A percentile compares a stretch with the other conserved stretches of the same genome.
Conservation (phyloP, 2,888 invertebrate genomes). For the Isoperla grammatica region DNA sequence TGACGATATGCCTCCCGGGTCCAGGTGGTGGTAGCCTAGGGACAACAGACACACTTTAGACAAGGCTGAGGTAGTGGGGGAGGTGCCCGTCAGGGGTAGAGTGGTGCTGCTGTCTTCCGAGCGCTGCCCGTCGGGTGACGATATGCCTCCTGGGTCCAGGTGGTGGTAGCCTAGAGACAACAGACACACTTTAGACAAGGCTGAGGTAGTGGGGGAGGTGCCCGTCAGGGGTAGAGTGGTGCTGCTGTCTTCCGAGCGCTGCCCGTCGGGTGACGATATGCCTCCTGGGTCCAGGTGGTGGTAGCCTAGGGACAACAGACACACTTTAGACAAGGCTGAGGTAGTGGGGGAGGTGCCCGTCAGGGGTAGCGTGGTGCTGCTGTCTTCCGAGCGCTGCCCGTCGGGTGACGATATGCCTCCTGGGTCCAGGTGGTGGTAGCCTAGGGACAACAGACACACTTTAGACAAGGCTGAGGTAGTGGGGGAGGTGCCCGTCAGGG, state of each 20-base stretch:
- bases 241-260: constrained; percentile 29
- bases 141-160: constrained; percentile 15
- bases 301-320: too few species aligned
- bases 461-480: constrained; percentile 43
- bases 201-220: constrained; percentile 39
- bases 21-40: background rate
- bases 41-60: too few species aligned
- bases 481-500: constrained; percentile 29
- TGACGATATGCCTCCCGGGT: constrained; percentile 22
- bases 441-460: too few species aligned
- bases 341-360: constrained; percentile 35
- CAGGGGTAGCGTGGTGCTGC: constrained; percentile 41
- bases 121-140: constrained; percentile 26
- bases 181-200: constrained; percentile 43
- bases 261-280: constrained; percentile 27
- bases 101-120: constrained; percentile 36
- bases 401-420: constrained; percentile 27
- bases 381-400: constrained; percentile 28
- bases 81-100: constrained; percentile 38
- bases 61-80: constrained; percentile 42
- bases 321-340: constrained; percentile 43
- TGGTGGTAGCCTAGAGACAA: constrained; percentile 2
- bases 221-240: constrained; percentile 41
- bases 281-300: constrained; percentile 4
- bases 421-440: background rate